Conservation (phyloP, 2,888 invertebrate species). For the Rotaria socialis region DNA sequence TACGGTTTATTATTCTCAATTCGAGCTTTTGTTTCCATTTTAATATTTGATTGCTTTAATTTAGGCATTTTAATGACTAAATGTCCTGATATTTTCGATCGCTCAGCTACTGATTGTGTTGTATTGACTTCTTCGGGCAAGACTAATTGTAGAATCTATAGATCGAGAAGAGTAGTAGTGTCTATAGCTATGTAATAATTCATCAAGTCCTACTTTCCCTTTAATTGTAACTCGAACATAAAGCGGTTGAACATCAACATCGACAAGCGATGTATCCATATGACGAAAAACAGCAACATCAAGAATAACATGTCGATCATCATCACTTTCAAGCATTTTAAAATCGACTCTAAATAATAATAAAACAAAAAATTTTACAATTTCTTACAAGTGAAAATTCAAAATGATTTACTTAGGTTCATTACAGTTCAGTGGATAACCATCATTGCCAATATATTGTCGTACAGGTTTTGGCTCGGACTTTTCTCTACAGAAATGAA, state of each 20-base stretch:
- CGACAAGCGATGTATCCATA: slow-evolving; percentile 76
- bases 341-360: slow-evolving; percentile 39
- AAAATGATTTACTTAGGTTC: slow-evolving; percentile 39
- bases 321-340: slow-evolving; percentile 37
- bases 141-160: slow-evolving; percentile 74
- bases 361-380: not conserved
- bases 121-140: slow-evolving; percentile 76
- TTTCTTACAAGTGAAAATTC: not conserved
- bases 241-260: slow-evolving; percentile 78
- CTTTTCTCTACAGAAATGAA: not conserved
- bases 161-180: not conserved
- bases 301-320: slow-evolving; percentile 37
- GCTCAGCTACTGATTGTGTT: slow-evolving; percentile 69
- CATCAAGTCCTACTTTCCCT: slow-evolving; percentile 65
- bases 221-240: slow-evolving; percentile 76
- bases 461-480: not conserved
- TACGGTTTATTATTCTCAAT: not conserved
- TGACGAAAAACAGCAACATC: slow-evolving; percentile 63
- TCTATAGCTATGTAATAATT: no score
- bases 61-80: slow-evolving; percentile 77
- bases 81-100: slow-evolving; percentile 79
- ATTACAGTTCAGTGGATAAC: slow-evolving; percentile 41
- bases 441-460: slow-evolving; percentile 44
- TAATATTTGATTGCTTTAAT: slow-evolving; percentile 45
- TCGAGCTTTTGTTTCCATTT: slow-evolving; percentile 6